phyloP scores from a whole-genome alignment of 2,113 vertebrate species.

The Halcyon malimbica region DNA sequence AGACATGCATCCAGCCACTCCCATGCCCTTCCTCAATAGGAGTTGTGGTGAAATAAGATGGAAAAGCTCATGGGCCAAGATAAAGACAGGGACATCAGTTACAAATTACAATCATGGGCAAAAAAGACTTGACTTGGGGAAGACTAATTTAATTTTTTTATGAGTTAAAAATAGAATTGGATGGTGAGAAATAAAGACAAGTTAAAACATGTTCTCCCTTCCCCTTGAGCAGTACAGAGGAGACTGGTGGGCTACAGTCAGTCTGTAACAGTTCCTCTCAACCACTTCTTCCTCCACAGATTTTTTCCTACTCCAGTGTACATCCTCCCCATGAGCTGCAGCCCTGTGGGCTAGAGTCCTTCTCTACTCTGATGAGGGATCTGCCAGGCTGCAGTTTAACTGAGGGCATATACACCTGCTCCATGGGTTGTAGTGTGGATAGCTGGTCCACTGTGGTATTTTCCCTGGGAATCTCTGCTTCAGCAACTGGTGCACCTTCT shows the following conservation, averaged over 20 bases:
- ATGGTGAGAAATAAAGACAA: neutral
- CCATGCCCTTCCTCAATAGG: accelerated
- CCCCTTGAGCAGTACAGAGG: neutral
- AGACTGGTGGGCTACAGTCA: neutral
- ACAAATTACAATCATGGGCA: neutral
- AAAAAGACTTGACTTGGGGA: neutral
- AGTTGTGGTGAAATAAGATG: accelerated
- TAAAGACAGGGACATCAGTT: neutral
- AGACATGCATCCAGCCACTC: neutral
- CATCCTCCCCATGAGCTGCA: neutral
- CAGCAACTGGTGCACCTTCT: accelerated
- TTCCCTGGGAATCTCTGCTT: neutral
- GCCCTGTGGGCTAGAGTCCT: neutral
- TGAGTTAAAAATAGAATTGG: neutral
- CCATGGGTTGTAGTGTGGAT: neutral
- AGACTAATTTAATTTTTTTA: neutral
- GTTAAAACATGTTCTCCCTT: neutral
- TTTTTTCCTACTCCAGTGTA: neutral
- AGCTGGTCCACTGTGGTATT: neutral
- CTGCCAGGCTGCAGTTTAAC: neutral
- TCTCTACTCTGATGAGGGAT: accelerated
- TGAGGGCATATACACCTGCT: neutral
- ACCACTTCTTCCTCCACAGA: neutral
- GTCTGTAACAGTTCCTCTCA: neutral
- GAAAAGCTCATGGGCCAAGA: neutral